These are phyloP conservation scores for Pithys albifrons DNA, from an alignment of 2,113 vertebrate species.

Conservation along the genomic window DNA sequence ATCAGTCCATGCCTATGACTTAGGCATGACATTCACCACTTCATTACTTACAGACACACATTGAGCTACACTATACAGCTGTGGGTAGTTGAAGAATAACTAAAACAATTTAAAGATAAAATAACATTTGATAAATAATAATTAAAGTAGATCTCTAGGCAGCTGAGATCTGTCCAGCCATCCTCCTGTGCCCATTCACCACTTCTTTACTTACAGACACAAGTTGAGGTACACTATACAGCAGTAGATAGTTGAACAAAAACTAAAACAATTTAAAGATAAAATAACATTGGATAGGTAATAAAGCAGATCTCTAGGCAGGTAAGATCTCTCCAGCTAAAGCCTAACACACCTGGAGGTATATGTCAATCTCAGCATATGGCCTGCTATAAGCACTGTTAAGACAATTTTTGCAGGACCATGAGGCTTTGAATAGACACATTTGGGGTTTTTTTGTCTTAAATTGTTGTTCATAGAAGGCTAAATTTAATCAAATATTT, in stretches of 20 bases:
- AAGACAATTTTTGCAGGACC: not conserved
- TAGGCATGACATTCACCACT: not conserved
- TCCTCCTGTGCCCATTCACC: no score
- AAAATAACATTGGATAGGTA: not conserved
- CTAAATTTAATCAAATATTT: not conserved
- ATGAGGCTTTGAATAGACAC: not conserved
- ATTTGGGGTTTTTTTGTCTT: not conserved
- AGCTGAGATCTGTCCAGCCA: not conserved
- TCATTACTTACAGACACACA: not conserved
- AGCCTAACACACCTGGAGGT: not conserved
- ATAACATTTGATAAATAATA: not conserved
- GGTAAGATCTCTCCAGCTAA: not conserved
- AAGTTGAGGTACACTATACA: accelerated
- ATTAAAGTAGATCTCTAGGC: not conserved
- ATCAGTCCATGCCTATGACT: accelerated
- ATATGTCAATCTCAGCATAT: not conserved
- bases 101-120: not conserved
- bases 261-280: not conserved
- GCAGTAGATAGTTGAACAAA: not conserved
- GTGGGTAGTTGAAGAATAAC: not conserved
- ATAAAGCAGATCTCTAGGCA: no score
- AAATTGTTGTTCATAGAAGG: not conserved
- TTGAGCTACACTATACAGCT: not conserved
- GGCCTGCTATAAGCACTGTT: accelerated
- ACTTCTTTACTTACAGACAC: not conserved